Evolutionary conservation across 2,113 vertebrate species (phyloP).

Genomic region (Bubalus kerabau): DNA sequence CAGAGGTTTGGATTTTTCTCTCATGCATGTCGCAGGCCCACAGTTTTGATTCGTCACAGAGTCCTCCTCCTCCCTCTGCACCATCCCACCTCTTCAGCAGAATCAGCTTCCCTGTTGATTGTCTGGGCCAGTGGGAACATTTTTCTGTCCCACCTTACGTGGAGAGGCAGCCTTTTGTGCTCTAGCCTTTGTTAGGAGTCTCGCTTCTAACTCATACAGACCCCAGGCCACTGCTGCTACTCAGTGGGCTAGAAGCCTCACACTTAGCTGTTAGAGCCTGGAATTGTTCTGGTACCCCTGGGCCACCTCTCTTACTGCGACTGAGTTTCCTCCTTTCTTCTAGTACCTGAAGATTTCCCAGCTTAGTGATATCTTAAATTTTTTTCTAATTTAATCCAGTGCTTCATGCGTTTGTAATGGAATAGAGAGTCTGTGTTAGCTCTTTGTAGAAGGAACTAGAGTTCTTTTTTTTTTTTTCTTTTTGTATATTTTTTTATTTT

Average conservation of each 20-base stretch:
- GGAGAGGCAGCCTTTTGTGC: background rate
- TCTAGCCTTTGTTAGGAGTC: background rate
- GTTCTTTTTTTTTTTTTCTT: background rate
- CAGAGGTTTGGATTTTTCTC: background rate
- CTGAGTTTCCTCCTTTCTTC: background rate
- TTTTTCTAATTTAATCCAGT: background rate
- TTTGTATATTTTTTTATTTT: background rate
- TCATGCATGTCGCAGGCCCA: accelerated
- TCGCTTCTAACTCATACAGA: background rate
- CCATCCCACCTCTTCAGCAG: background rate
- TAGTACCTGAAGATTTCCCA: background rate
- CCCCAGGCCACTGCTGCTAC: background rate
- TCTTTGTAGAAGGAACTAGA: background rate
- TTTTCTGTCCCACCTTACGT: accelerated
- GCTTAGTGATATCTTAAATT: accelerated
- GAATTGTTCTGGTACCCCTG: accelerated
- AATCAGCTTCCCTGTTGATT: background rate
- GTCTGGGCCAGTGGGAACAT: background rate
- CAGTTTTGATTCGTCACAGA: background rate
- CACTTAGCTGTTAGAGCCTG: background rate
- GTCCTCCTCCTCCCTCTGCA: accelerated
- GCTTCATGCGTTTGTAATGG: background rate
- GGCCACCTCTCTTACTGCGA: accelerated
- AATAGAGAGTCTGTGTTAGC: background rate
- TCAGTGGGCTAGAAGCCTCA: background rate